Evolutionary conservation across 2,888 invertebrate genomes (phyloP).

Genomic region (Anoplius nigerrimus): DNA sequence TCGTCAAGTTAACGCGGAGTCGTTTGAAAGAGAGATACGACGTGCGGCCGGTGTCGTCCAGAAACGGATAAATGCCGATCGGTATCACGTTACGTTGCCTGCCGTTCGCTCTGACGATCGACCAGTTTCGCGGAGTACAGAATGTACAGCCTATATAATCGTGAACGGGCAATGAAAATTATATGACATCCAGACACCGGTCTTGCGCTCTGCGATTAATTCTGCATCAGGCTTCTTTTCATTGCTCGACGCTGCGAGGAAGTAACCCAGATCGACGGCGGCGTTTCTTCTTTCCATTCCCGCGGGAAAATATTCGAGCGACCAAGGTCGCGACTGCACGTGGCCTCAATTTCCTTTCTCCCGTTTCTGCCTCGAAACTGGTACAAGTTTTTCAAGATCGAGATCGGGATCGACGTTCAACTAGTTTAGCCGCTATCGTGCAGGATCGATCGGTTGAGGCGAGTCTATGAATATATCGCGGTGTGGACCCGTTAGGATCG

Average conservation of each 20-base stretch:
- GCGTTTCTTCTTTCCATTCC: neutral
- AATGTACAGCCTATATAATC: too few relatives aligned
- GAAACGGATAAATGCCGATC: too few relatives aligned
- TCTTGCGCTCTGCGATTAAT: too few relatives aligned
- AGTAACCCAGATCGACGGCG: neutral
- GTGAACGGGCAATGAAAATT: too few relatives aligned
- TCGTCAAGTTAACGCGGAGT: neutral
- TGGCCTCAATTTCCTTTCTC: conserved; percentile 22
- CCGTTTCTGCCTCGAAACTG: conserved; percentile 28
- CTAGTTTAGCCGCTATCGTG: conserved; percentile 12
- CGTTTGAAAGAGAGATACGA: neutral
- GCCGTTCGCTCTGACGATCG: too few relatives aligned
- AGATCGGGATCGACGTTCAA: conserved; percentile 24
- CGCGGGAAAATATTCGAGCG: conserved; percentile 24
- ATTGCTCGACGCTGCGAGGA: neutral
- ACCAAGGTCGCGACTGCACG: conserved; percentile 14
- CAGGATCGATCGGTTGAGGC: too few relatives aligned
- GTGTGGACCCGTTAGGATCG: conserved; percentile 6
- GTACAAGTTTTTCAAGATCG: conserved; percentile 27
- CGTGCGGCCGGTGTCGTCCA: too few relatives aligned
- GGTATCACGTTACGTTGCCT: too few relatives aligned
- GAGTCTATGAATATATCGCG: too few relatives aligned
- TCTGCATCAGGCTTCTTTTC: neutral
- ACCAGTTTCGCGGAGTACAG: too few relatives aligned
- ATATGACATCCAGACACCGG: too few relatives aligned